These are phyloP conservation scores for Pelmatolapia mariae DNA, from an alignment of 2,113 vertebrate genomes.

Conservation along the genomic window DNA sequence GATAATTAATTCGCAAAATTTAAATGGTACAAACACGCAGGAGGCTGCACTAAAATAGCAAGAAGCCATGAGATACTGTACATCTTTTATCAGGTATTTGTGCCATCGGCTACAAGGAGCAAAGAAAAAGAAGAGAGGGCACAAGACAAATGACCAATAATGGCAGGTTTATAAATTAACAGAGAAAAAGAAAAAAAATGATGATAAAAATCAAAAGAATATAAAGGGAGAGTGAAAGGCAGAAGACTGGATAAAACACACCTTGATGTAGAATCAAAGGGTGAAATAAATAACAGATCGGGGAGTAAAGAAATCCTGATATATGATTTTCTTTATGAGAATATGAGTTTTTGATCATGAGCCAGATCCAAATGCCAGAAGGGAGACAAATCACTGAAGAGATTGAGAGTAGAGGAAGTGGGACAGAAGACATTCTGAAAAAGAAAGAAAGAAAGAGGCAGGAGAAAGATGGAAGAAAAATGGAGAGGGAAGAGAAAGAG, in stretches of 20 bases:
- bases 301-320: neutral
- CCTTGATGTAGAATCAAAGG: neutral
- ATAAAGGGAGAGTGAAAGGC: neutral
- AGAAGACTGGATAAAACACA: neutral
- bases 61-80: neutral
- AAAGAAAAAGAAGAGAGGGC: neutral
- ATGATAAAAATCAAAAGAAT: neutral
- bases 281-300: neutral
- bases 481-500: neutral
- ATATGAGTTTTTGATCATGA: neutral
- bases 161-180: neutral
- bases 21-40: conserved; percentile 10
- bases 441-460: neutral
- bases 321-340: neutral
- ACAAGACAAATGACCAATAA: neutral
- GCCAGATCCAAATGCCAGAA: neutral
- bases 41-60: conserved; percentile 21
- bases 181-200: neutral
- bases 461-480: neutral
- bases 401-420: neutral
- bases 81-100: neutral
- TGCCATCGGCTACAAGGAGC: neutral
- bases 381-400: neutral
- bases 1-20: conserved; percentile 36
- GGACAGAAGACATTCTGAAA: neutral